These are phyloP conservation scores for Galaxea fascicularis DNA, from an alignment of 92 coral and sea anemone genomes.

Conservation along the genomic window DNA sequence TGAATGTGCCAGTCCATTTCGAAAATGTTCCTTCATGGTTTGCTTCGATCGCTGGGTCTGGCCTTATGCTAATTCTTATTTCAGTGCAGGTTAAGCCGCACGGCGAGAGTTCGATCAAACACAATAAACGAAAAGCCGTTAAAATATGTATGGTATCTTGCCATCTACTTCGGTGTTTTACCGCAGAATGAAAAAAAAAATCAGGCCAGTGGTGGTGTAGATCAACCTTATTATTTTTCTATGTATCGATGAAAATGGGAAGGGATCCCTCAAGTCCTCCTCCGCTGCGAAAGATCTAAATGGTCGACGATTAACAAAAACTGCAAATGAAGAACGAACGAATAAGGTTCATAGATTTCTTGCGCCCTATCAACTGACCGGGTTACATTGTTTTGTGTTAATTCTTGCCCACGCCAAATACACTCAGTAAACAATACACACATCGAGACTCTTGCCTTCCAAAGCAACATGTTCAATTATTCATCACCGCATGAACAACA, in stretches of 20 bases:
- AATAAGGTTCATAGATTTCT: slow-evolving; percentile 27
- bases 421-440: slow-evolving; percentile 45
- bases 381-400: slow-evolving; percentile 38
- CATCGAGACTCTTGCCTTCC: slow-evolving; percentile 30
- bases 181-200: slow-evolving; percentile 36
- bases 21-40: slow-evolving; percentile 16
- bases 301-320: slow-evolving; percentile 33
- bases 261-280: slow-evolving; percentile 9
- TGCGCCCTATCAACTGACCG: slow-evolving; percentile 36
- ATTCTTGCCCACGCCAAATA: slow-evolving; percentile 61
- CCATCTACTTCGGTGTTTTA: slow-evolving; percentile 31
- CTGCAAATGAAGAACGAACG: slow-evolving; percentile 26
- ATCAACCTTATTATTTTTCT: neutral
- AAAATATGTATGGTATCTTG: slow-evolving; percentile 33
- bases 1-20: neutral
- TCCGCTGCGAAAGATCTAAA: slow-evolving; percentile 16
- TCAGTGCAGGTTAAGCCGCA: slow-evolving; percentile 12
- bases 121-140: neutral
- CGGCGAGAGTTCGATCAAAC: slow-evolving; percentile 10
- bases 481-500: slow-evolving; percentile 12
- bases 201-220: slow-evolving; percentile 20
- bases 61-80: slow-evolving; percentile 38
- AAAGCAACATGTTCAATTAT: slow-evolving; percentile 61
- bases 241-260: neutral
- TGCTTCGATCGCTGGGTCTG: neutral